Evolutionary conservation across 2,888 invertebrate genomes (phyloP), one percentile per base, ranked within the genome.

Genomic region (Drosophila hamatofila): DNA sequence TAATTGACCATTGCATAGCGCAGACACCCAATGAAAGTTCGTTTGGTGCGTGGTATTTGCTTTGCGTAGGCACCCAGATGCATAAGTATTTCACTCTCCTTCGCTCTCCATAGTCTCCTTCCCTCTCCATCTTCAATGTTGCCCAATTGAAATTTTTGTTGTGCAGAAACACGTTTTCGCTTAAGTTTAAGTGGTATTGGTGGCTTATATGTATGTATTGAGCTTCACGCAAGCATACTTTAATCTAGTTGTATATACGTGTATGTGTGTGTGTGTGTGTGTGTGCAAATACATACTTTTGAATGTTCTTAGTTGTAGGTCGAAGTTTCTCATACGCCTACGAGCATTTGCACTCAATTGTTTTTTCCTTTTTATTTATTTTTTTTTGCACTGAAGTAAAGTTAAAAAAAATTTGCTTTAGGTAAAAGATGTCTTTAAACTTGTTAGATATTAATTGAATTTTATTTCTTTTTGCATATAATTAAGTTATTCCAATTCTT

Each of bases 101-200:
- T 27, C 48, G 18, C 49, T 30, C 1, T 12, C 1, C 11, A n/a
- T n/a, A 12, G 6, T 30, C 30, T 49, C 7, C 30, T 18, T 7
- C 2, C 12, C 30, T 18, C 11, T 3, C 0, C 12, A 11, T 6
- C 18, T 30, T 30, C 18, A 30, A 27, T 2, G 30, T 30, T 27
- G 49, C 18, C 18, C 30, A 49, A 48, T 30, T 30, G 11, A 27
- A 30, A 11, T 11, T 18, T 48, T 18, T 30, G 12, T 30, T n/a
- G n/a, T 49, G 30, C 30, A 49, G 30, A 49, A 49, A 49, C 49
- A 49, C 49, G 49, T 49, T 49, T 49, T 30, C 8, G 21, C 21
- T 12, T 6, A 12, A 18, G 48, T 18, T 12, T 49, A 3, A 14
- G 0, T 21, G 49, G 49, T 33, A 14, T 30, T 33, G 18, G 30